Percentiles rank a stretch among this genome's conserved stretches.
Conservation (phyloP, 2,113 vertebrate species). For the Urocynchramus pylzowi region DNA sequence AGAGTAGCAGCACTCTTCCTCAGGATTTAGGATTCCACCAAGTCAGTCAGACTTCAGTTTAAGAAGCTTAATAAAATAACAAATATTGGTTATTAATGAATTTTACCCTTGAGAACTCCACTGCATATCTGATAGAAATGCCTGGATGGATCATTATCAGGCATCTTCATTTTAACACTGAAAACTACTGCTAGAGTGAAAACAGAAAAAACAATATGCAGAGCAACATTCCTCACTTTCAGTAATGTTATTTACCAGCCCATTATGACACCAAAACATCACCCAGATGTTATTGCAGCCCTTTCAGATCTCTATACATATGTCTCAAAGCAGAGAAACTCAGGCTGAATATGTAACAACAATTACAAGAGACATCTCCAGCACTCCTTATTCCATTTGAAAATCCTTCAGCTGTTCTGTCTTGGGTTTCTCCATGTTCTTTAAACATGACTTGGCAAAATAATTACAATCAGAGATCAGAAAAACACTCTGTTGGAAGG, state of each 20-base stretch:
- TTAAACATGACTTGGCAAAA: constrained; percentile 9
- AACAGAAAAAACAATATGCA: neutral
- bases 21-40: neutral
- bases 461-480: neutral
- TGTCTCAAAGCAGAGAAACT: neutral
- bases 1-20: neutral
- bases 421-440: neutral
- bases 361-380: constrained; percentile 23
- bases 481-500: neutral
- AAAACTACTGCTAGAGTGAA: neutral
- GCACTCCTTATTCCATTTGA: neutral
- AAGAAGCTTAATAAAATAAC: neutral
- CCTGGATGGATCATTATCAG: neutral
- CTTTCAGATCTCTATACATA: neutral
- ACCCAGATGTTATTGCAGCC: constrained; percentile 14
- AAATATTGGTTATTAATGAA: constrained; percentile 21
- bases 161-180: neutral
- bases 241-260: constrained; percentile 5
- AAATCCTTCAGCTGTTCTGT: neutral
- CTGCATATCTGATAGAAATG: neutral
- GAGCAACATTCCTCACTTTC: neutral
- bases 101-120: neutral
- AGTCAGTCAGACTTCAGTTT: neutral
- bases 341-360: neutral
- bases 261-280: neutral